These are phyloP conservation scores for Heliocidaris tuberculata DNA, from an alignment of 35 echinoderm and acorn worm species.

Conservation along the genomic window DNA sequence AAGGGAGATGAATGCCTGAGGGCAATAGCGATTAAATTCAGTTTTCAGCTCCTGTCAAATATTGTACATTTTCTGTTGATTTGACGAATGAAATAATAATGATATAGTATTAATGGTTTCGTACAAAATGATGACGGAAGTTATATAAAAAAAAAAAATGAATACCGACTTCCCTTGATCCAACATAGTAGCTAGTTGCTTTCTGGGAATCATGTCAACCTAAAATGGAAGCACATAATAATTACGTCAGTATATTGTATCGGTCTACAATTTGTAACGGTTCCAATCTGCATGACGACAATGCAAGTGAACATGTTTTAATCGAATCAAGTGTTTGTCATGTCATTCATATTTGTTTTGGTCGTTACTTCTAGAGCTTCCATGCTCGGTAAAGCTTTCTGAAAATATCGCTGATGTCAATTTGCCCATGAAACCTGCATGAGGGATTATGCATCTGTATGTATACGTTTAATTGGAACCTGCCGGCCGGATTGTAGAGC, in stretches of 20 bases:
- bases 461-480: too few species aligned
- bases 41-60: too few species aligned
- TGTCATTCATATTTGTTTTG: neutral
- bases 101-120: too few species aligned
- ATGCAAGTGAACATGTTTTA: neutral
- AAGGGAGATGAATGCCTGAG: too few species aligned
- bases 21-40: too few species aligned
- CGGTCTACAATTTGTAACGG: neutral
- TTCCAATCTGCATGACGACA: neutral
- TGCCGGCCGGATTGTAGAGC: too few species aligned
- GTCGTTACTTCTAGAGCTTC: neutral
- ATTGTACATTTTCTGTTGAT: too few species aligned
- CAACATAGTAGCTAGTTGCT: too few species aligned
- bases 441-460: too few species aligned
- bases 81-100: too few species aligned
- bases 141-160: neutral
- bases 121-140: too few species aligned
- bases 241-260: neutral
- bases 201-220: neutral
- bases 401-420: neutral
- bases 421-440: neutral
- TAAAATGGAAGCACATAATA: neutral
- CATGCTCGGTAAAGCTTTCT: neutral
- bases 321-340: slow-evolving; percentile 1
- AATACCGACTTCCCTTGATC: neutral